These are phyloP conservation scores for Hymenochirus boettgeri DNA, from an alignment of 2,113 vertebrate genomes.

Conservation along the genomic window DNA sequence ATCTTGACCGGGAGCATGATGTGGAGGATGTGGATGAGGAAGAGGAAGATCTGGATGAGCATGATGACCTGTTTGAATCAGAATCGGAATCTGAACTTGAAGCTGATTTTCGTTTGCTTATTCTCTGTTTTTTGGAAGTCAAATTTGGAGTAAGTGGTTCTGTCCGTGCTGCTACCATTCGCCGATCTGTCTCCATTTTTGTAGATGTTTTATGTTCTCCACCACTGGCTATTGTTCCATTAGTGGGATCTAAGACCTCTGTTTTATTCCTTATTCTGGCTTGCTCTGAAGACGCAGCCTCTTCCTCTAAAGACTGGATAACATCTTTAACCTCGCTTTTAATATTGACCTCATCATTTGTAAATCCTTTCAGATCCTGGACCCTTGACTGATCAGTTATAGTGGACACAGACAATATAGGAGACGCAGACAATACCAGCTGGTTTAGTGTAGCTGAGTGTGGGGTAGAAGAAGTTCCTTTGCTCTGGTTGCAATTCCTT, in stretches of 20 bases:
- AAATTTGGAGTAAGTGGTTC: constrained; percentile 90
- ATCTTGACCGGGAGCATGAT: constrained; percentile 84
- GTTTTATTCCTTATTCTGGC: constrained; percentile 59
- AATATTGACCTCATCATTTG: constrained; percentile 61
- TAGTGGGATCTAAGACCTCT: constrained; percentile 70
- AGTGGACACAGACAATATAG: constrained; percentile 72
- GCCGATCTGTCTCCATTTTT: constrained; percentile 64
- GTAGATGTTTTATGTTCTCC: constrained; percentile 68
- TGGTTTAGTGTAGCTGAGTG: constrained; percentile 75
- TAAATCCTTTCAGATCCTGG: constrained; percentile 64
- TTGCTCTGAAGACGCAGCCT: constrained; percentile 65
- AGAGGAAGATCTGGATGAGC: constrained; percentile 87
- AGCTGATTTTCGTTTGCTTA: constrained; percentile 66
- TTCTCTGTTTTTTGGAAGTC: constrained; percentile 80
- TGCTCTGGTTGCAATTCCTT: constrained; percentile 87
- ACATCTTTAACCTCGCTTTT: constrained; percentile 76
- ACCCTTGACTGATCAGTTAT: constrained; percentile 61
- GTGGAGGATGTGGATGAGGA: constrained; percentile 83
- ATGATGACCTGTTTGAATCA: constrained; percentile 84
- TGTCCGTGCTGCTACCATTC: constrained; percentile 91
- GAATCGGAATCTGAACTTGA: constrained; percentile 86
- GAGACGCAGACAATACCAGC: constrained; percentile 68
- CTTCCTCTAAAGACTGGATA: constrained; percentile 72
- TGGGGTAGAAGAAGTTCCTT: constrained; percentile 69
- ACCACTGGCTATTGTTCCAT: constrained; percentile 62